A percentile compares a stretch with the other conserved stretches of the same genome.
These are phyloP conservation scores for Lophochroa leadbeateri DNA, from an alignment of 2,113 vertebrate genomes.

Conservation along the genomic window DNA sequence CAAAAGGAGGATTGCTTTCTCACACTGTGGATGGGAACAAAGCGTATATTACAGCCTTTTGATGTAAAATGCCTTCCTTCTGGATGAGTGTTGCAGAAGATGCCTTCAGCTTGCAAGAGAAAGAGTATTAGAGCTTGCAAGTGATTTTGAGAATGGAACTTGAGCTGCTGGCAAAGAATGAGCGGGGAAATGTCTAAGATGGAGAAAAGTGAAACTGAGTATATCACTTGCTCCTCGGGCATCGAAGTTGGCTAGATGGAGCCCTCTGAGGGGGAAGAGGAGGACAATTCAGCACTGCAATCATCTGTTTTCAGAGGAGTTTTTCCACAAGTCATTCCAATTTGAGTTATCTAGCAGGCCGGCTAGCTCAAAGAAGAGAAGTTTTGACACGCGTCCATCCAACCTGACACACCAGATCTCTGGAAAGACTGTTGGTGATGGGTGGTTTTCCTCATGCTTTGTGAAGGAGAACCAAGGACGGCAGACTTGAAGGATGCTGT, in stretches of 20 bases:
- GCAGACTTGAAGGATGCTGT: neutral
- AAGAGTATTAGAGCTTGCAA: neutral
- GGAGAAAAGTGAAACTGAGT: neutral
- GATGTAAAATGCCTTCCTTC: neutral
- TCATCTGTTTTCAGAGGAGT: neutral
- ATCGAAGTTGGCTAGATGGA: neutral
- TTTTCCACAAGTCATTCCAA: neutral
- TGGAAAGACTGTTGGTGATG: neutral
- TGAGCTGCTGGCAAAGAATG: neutral
- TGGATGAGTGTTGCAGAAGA: neutral
- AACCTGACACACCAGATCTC: neutral
- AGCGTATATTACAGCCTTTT: neutral
- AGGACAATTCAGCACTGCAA: neutral
- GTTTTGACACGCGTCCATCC: neutral
- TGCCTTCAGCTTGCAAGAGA: neutral
- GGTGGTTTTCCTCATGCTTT: neutral
- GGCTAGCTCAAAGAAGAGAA: neutral
- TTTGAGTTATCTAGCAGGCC: neutral
- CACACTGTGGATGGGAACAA: neutral
- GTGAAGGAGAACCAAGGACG: neutral
- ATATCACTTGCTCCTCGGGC: neutral
- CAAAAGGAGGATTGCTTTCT: neutral
- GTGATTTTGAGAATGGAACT: neutral
- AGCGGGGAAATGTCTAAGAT: neutral
- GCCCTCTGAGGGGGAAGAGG: neutral